Base-by-base conservation (phyloP, 2,113 vertebrate species). In the Pygoscelis antarcticus region DNA sequence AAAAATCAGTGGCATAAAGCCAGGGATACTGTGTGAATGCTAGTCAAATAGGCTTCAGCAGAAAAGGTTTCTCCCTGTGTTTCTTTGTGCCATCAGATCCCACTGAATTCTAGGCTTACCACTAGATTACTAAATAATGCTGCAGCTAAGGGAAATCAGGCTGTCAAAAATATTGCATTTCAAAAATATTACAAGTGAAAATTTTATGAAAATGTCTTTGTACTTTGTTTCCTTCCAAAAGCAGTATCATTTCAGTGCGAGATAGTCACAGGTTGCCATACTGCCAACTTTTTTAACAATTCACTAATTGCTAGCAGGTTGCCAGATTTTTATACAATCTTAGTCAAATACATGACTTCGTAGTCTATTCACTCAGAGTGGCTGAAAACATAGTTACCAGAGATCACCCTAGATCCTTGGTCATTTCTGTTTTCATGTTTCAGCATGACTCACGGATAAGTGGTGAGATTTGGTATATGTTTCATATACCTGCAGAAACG, bases 301-400 rank as follows among this genome's bases (percentile, higher is more conserved):
- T 65, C 69, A 66, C 19, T 47, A 87, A 79, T 47, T 60, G 17
- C 21, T 70, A 90, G 40, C 32, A 42, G 46, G 34, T 27, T 52
- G 29, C 14, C 47, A 55, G 27, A 29, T 27, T 68, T 62, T 55
- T 44, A 74, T 5, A n/a, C 46, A 27, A 21, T 47, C 55, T 77
- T 70, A 60, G 18, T n/a, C 13, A 57, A 83, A 62, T 74, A 49
- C 7, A 69, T 36, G 84, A 99, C 98, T 98, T 98, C 98, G 91
- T 98, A 98, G 90, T 98, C 98, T 98, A 98, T 99, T 97, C 99
- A 98, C 77, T 98, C 98, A 26, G 99, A 99, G 95, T 98, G 98
- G 96, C 98, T 99, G 91, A 99, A 98, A 47, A 98, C 97, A 89
- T 98, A 99, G 72, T 40, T 58, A 89, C 18, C 25, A 89, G 60